A percentile compares a stretch with the other conserved stretches of the same genome.
Evolutionary conservation across 2,113 vertebrate species (phyloP).

Genomic region (Zingel zingel): DNA sequence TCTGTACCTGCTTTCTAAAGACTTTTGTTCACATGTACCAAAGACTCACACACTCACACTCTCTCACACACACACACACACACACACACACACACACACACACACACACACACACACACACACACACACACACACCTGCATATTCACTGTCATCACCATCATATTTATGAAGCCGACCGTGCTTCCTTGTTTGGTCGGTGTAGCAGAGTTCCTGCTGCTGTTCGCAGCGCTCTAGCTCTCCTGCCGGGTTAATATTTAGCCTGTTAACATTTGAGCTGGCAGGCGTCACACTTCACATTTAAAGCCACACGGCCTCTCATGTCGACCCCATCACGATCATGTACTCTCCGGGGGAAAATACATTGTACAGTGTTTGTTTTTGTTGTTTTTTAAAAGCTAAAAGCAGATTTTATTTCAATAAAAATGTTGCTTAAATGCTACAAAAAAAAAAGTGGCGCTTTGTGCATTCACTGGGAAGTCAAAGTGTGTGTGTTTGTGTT

Average conservation of each 20-base stretch:
- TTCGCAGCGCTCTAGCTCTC: conserved; percentile 23
- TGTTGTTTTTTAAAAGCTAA: conserved; percentile 65
- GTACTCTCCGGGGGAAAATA: conserved; percentile 55
- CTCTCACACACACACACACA: conserved; percentile 33
- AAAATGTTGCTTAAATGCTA: conserved; percentile 76
- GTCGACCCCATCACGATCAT: conserved; percentile 24
- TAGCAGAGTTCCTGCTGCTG: conserved; percentile 7
- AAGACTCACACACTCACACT: conserved; percentile 56
- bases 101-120: too few relatives aligned
- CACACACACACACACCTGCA: conserved; percentile 18
- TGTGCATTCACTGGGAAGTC: conserved; percentile 75
- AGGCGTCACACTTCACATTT: conserved; percentile 29
- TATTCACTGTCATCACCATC: conserved; percentile 33
- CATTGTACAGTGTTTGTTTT: conserved; percentile 67
- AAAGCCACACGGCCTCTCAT: conserved; percentile 23
- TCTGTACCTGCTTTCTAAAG: conserved; percentile 16
- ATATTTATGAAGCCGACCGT: background rate
- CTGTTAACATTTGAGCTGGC: conserved; percentile 12
- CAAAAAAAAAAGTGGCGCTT: conserved; percentile 48
- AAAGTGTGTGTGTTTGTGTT: background rate
- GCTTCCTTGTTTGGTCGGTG: background rate
- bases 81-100: conserved; percentile 23
- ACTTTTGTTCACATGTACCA: conserved; percentile 62
- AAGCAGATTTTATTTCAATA: conserved; percentile 83
- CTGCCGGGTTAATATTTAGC: conserved; percentile 49